Evolutionary conservation across 2,113 vertebrate species (phyloP), one percentile per base, ranked within the genome.

Genomic region (Phodopus roborovskii): DNA sequence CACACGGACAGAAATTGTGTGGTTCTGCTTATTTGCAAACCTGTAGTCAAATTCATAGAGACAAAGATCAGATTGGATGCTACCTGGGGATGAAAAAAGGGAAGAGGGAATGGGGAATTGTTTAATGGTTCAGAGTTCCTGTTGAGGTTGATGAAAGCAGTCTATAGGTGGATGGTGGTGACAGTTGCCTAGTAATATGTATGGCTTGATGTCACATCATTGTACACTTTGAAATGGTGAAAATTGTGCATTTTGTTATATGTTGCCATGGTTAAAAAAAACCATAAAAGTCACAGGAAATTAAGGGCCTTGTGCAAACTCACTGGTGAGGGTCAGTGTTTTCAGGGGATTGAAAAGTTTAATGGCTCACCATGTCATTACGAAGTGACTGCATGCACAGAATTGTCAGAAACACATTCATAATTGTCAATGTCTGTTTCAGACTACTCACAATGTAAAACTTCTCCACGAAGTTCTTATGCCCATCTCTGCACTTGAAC

Each of bases 381-480:
- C 20, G 8, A 68, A 81, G 75, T 42, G 19, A 28, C 48, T 1
- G 0, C 79, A 92, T 85, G 91, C 90, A 77, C 20, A 78, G 39
- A 7, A 39, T 6, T 79, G 4, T 58, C 26, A 85, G 36, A 97
- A 84, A 5, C 13, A 20, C 8, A 60, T 3, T 1, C 0, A 30
- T 92, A 73, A 45, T 0, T 0, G 83, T 86, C 30, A n/a, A 66
- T 88, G 10, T 98, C 75, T 97, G 15, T 98, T 98, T 97, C 96
- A 99, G 99, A 99, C 98, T 71, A 97, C 96, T 12, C 94, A 90
- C 92, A 98, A 97, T 88, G 96, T 99, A 92, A 98, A 98, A 70
- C 94, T 97, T 90, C 97, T 99, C 92, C 98, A 99, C 92, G 98
- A 99, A 48, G 96, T 94, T 4, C 98, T 99, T 28, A 97, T 95